These are phyloP conservation scores for Eulemur macaco DNA, from an alignment of 2,113 vertebrate species.

Conservation along the genomic window DNA sequence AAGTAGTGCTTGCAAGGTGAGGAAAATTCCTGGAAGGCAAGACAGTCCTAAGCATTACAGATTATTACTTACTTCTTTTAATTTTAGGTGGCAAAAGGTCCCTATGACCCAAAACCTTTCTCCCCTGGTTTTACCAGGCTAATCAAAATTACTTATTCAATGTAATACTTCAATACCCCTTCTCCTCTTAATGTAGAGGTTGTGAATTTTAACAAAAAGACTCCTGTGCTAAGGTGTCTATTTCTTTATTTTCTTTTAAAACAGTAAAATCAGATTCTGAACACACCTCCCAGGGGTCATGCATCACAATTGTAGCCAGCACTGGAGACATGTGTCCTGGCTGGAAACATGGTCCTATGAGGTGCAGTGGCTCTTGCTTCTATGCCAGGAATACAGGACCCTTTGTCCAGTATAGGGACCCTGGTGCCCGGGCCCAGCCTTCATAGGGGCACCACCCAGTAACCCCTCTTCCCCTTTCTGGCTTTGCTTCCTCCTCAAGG, in stretches of 20 bases:
- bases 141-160: conserved; percentile 6
- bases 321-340: background rate
- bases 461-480: background rate
- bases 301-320: background rate
- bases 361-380: background rate
- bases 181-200: background rate
- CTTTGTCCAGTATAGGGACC: background rate
- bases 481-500: background rate
- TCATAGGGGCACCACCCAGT: background rate
- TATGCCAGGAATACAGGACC: background rate
- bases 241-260: background rate
- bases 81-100: background rate
- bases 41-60: background rate
- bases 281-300: background rate
- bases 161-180: background rate
- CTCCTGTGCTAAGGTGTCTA: background rate
- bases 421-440: background rate
- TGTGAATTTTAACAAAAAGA: background rate
- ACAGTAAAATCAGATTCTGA: background rate
- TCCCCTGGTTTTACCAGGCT: background rate
- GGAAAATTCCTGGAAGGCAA: background rate
- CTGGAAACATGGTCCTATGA: background rate
- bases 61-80: background rate
- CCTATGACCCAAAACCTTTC: background rate
- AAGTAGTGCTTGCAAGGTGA: background rate